phyloP scores from a whole-genome alignment of 2,888 invertebrate species.

The Dioctria linearis region DNA sequence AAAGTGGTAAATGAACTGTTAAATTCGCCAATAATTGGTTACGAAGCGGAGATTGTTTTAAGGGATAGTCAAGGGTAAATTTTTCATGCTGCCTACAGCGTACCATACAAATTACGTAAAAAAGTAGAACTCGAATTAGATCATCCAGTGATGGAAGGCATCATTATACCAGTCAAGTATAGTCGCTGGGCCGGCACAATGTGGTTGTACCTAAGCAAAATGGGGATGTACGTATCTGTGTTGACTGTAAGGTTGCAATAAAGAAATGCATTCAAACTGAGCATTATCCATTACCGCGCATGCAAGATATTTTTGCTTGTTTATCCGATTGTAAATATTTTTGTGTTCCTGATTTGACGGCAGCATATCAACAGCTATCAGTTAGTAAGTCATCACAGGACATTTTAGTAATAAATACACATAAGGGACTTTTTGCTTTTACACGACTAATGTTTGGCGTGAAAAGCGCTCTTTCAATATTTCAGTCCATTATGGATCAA shows the following conservation, averaged over 20 bases:
- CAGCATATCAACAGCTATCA: constrained; percentile 61
- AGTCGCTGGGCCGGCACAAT: constrained; percentile 63
- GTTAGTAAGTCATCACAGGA: constrained; percentile 61
- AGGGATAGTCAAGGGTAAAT: constrained; percentile 6
- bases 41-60: constrained; percentile 41
- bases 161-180: constrained; percentile 51
- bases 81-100: constrained; percentile 58
- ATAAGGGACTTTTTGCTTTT: constrained; percentile 63
- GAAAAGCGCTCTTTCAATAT: constrained; percentile 63
- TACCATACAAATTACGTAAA: constrained; percentile 58
- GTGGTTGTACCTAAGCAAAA: constrained; percentile 62
- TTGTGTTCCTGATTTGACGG: constrained; percentile 58
- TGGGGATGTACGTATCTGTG: constrained; percentile 60
- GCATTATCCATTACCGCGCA: constrained; percentile 61
- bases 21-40: constrained; percentile 37
- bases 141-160: constrained; percentile 45
- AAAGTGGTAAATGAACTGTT: constrained; percentile 11
- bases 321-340: constrained; percentile 58
- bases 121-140: constrained; percentile 58
- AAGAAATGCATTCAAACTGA: constrained; percentile 60
- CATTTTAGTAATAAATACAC: constrained; percentile 64
- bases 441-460: constrained; percentile 63
- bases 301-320: too few species aligned
- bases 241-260: constrained; percentile 59
- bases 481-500: constrained; percentile 55